Evolutionary conservation across 2,888 invertebrate species (phyloP).

Genomic region (Drosophila cracens): DNA sequence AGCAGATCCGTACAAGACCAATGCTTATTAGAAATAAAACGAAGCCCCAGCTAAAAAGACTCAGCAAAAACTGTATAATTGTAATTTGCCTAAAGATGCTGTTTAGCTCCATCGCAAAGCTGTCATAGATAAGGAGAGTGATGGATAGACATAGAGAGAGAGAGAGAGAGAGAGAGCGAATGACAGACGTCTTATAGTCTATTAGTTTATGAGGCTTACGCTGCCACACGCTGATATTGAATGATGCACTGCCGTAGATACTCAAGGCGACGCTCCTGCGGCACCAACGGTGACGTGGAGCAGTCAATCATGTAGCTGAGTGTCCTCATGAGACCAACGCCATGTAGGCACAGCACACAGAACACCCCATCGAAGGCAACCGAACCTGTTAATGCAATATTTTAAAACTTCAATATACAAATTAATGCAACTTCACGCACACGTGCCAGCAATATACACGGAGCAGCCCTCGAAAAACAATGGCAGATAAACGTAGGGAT

Average conservation of each 20-base stretch:
- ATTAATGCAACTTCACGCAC: constrained; percentile 53
- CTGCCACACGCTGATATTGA: constrained; percentile 71
- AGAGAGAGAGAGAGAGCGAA: background rate
- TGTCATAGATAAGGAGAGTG: constrained; percentile 27
- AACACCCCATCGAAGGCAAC: constrained; percentile 79
- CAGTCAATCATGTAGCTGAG: constrained; percentile 63
- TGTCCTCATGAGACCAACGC: constrained; percentile 69
- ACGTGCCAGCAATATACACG: constrained; percentile 60
- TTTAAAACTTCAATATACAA: constrained; percentile 5
- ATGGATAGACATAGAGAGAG: too few relatives aligned
- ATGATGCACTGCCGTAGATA: constrained; percentile 76
- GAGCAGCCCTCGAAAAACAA: constrained; percentile 59
- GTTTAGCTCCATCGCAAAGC: constrained; percentile 69
- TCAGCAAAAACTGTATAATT: constrained; percentile 78
- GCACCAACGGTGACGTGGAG: constrained; percentile 73
- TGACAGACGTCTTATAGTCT: background rate
- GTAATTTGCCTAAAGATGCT: constrained; percentile 72
- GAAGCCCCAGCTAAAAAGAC: constrained; percentile 72
- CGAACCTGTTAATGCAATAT: constrained; percentile 57
- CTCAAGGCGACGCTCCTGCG: constrained; percentile 63
- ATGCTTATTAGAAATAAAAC: constrained; percentile 74
- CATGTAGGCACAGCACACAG: constrained; percentile 74
- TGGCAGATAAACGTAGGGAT: constrained; percentile 75
- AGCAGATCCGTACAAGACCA: constrained; percentile 66
- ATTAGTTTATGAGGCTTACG: constrained; percentile 44